Conservation (phyloP, 2,797 vertebrate species). For the Alauda arvensis region DNA sequence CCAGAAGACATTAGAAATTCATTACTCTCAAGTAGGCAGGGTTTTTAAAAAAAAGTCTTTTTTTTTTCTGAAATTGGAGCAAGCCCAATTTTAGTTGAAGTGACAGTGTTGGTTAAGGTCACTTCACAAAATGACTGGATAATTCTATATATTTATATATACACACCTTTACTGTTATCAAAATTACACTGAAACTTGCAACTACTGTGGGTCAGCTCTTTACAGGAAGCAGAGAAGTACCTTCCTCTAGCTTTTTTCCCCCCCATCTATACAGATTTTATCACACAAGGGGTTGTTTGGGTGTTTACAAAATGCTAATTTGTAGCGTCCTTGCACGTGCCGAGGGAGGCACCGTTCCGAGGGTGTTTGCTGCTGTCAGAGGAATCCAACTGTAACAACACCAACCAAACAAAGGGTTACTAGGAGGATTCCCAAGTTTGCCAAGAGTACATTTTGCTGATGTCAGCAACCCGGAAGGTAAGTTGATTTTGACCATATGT, state of each 20-base stretch:
- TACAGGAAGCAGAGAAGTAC: background rate
- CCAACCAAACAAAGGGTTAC: conserved; percentile 73
- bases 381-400: conserved; percentile 35
- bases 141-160: background rate
- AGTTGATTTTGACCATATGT: conserved; percentile 78
- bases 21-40: background rate
- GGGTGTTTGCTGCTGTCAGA: conserved; percentile 49
- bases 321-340: background rate
- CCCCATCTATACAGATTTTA: background rate
- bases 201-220: background rate
- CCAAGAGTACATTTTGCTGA: conserved; percentile 70
- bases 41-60: background rate
- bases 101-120: background rate
- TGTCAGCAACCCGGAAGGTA: conserved; percentile 76
- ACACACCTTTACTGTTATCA: background rate
- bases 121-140: background rate
- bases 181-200: background rate
- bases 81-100: background rate
- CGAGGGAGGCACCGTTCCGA: background rate
- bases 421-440: conserved; percentile 63
- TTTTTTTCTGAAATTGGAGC: background rate
- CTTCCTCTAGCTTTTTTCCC: background rate
- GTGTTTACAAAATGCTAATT: background rate
- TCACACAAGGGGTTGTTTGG: background rate
- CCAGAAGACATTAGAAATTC: background rate